Conservation (phyloP, 2,797 vertebrate genomes). For the Pseudochaenichthys georgianus region DNA sequence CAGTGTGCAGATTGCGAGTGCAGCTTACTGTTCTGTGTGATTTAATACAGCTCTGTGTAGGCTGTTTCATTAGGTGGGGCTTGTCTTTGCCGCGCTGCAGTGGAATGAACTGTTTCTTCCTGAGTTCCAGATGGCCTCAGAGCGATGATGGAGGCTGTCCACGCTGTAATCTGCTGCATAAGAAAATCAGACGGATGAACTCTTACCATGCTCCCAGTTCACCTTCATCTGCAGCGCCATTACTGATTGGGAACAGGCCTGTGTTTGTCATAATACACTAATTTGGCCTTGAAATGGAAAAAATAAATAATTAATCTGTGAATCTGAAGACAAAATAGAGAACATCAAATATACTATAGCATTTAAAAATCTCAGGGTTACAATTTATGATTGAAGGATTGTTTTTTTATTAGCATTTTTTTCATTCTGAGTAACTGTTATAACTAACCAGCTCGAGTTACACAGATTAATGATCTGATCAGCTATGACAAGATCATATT, state of each 20-base stretch:
- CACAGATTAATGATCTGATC: slow-evolving; percentile 43
- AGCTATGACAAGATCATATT: slow-evolving; percentile 34
- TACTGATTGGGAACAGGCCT: not conserved
- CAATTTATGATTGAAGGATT: not conserved
- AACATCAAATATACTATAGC: not conserved
- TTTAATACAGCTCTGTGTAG: slow-evolving; percentile 71
- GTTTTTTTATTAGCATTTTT: not conserved
- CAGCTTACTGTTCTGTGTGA: slow-evolving; percentile 72
- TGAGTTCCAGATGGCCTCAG: slow-evolving; percentile 79
- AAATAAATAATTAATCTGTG: not conserved
- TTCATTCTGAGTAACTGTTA: not conserved
- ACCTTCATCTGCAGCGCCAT: not conserved
- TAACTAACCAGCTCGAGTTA: slow-evolving; percentile 31
- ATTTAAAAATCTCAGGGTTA: not conserved
- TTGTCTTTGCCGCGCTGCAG: slow-evolving; percentile 62
- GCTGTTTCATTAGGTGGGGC: slow-evolving; percentile 78
- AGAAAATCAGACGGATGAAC: slow-evolving; percentile 37
- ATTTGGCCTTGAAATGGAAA: not conserved
- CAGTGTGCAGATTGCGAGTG: slow-evolving; percentile 71
- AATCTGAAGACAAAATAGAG: not conserved
- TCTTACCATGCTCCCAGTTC: not conserved
- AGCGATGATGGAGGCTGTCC: slow-evolving; percentile 52
- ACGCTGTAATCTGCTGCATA: slow-evolving; percentile 58
- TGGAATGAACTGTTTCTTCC: slow-evolving; percentile 75
- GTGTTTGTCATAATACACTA: not conserved